Percentiles rank a stretch among this genome's conserved stretches.
phyloP scores from a whole-genome alignment of 2,797 vertebrate genomes.

The Channa striata region DNA sequence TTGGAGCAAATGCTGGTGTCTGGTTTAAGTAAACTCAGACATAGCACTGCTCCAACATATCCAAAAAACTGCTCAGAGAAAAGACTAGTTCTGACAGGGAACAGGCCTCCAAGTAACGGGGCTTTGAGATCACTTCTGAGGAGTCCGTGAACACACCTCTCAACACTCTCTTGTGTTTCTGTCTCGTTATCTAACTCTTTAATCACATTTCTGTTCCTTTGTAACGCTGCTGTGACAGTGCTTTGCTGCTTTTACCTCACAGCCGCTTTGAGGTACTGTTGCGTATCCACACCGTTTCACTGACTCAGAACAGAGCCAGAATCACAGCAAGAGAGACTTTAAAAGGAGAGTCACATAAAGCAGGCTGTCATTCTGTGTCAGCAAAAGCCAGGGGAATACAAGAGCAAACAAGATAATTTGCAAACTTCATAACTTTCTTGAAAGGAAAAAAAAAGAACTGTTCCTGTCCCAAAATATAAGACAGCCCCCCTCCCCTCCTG shows the following conservation, averaged over 20 bases:
- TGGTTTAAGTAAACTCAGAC: constrained; percentile 58
- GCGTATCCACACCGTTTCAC: constrained; percentile 42
- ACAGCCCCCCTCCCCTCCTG: neutral
- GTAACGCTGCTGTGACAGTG: constrained; percentile 50
- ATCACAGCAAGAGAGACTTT: constrained; percentile 54
- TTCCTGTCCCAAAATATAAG: constrained; percentile 48
- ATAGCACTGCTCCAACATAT: constrained; percentile 55
- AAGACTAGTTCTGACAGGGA: constrained; percentile 67
- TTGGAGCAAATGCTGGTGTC: constrained; percentile 31
- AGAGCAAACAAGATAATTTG: constrained; percentile 69
- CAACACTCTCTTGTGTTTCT: constrained; percentile 63
- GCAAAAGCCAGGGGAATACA: constrained; percentile 44
- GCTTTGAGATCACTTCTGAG: constrained; percentile 64
- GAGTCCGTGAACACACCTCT: constrained; percentile 53
- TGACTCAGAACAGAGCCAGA: constrained; percentile 47
- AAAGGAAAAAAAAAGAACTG: constrained; percentile 49
- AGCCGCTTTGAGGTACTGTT: constrained; percentile 33
- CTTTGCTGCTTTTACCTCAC: constrained; percentile 57
- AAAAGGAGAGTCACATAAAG: constrained; percentile 41
- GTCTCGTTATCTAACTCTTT: constrained; percentile 69
- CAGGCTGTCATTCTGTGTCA: constrained; percentile 54
- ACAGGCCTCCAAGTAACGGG: constrained; percentile 65
- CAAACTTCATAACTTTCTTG: constrained; percentile 61
- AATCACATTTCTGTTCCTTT: constrained; percentile 64
- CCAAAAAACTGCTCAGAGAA: constrained; percentile 46